phyloP scores from a whole-genome alignment of 2,888 invertebrate species.

The Drosophila imparisetae region DNA sequence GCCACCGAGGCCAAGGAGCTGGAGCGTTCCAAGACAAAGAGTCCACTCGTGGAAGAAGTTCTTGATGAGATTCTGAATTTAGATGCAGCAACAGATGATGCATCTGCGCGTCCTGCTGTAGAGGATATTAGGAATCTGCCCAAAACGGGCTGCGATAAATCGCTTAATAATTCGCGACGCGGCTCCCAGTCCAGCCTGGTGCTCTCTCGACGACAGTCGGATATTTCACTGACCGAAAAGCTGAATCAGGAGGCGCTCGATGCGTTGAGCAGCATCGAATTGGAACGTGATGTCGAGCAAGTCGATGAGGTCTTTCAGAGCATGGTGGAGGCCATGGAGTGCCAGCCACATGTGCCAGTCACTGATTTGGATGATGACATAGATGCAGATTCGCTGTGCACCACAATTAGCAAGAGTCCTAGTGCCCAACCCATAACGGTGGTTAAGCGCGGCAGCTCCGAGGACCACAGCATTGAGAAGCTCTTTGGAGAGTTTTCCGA shows the following conservation, averaged over 20 bases:
- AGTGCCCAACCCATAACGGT: slow-evolving; percentile 76
- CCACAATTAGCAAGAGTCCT: slow-evolving; percentile 81
- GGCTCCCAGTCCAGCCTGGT: slow-evolving; percentile 76
- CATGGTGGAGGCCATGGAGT: slow-evolving; percentile 69
- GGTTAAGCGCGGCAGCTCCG: slow-evolving; percentile 79
- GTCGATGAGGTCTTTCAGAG: slow-evolving; percentile 77
- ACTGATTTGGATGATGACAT: slow-evolving; percentile 47
- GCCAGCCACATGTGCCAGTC: slow-evolving; percentile 5
- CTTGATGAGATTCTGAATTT: slow-evolving; percentile 4
- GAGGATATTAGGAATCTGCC: slow-evolving; percentile 82
- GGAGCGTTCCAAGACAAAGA: slow-evolving; percentile 66
- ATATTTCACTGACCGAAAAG: slow-evolving; percentile 68
- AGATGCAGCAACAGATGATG: slow-evolving; percentile 6
- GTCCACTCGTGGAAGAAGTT: slow-evolving; percentile 50
- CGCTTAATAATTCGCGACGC: slow-evolving; percentile 72
- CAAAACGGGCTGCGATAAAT: slow-evolving; percentile 81
- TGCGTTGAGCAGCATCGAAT: slow-evolving; percentile 49
- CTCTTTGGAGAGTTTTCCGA: slow-evolving; percentile 82
- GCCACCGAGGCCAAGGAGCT: slow-evolving; percentile 62
- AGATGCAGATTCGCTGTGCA: slow-evolving; percentile 76
- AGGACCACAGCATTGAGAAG: slow-evolving; percentile 83
- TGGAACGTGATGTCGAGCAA: slow-evolving; percentile 42
- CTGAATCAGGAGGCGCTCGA: slow-evolving; percentile 63
- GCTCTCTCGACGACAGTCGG: slow-evolving; percentile 66
- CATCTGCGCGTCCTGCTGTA: slow-evolving; percentile 37